These are phyloP conservation scores for Troglohyphantes excavatus DNA, from an alignment of 2,888 invertebrate species.

Conservation along the genomic window DNA sequence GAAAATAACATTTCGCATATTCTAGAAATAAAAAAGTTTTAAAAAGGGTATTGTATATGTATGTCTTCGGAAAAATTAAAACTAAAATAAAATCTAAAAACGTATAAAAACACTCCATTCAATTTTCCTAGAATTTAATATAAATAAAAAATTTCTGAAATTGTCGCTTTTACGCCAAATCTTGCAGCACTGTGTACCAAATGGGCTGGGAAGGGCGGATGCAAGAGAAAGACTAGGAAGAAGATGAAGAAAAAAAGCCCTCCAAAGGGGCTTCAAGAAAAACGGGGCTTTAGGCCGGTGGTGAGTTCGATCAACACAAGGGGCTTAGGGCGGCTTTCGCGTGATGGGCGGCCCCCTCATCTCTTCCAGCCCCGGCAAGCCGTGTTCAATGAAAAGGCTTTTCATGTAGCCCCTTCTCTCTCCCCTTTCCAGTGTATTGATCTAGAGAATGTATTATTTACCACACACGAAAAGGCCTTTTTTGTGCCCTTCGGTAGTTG, in stretches of 20 bases:
- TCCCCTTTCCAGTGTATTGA: constrained; percentile 49
- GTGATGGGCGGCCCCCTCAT: constrained; percentile 69
- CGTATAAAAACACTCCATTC: neutral
- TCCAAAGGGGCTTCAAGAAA: constrained; percentile 29
- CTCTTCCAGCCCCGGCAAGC: constrained; percentile 47
- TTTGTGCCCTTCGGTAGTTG: neutral
- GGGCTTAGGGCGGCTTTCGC: constrained; percentile 71
- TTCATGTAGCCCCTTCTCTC: constrained; percentile 67
- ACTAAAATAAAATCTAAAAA: too few relatives aligned
- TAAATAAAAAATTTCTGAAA: too few relatives aligned
- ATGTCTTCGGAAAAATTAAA: too few relatives aligned
- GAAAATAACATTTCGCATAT: too few relatives aligned
- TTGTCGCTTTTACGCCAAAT: too few relatives aligned
- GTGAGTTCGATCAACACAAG: constrained; percentile 77
- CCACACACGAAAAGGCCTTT: neutral
- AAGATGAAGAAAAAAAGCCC: neutral
- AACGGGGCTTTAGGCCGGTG: constrained; percentile 71
- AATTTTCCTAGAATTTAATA: too few relatives aligned
- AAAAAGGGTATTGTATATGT: too few relatives aligned
- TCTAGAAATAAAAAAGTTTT: too few relatives aligned
- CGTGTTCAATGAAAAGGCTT: constrained; percentile 77
- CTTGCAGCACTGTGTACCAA: too few relatives aligned
- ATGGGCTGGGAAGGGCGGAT: neutral
- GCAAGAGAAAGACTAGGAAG: constrained; percentile 4
- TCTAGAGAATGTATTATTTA: constrained; percentile 73